Conservation (phyloP, 2,888 invertebrate species). For the Harmothoe impar region DNA sequence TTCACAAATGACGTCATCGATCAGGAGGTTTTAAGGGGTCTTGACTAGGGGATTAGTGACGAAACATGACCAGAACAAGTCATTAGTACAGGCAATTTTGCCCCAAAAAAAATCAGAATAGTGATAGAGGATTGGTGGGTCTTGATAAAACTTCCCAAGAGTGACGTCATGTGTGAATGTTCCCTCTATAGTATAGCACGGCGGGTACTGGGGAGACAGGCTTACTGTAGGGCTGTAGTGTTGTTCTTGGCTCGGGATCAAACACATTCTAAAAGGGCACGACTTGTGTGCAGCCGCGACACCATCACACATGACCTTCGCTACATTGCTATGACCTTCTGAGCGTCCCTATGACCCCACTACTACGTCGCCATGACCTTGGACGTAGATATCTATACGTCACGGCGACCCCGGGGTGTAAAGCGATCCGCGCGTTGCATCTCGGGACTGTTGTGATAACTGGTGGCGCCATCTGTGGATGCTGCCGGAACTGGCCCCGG, state of each 20-base stretch:
- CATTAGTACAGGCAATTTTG: too few relatives aligned
- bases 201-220: background rate
- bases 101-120: too few relatives aligned
- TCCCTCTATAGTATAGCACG: background rate
- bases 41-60: too few relatives aligned
- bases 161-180: background rate
- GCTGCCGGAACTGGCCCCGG: slow-evolving; percentile 17
- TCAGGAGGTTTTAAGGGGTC: too few relatives aligned
- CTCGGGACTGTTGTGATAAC: slow-evolving; percentile 33
- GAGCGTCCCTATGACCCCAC: too few relatives aligned
- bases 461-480: slow-evolving; percentile 20
- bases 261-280: slow-evolving; percentile 23
- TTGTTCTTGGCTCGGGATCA: slow-evolving; percentile 12
- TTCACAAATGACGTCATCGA: too few relatives aligned
- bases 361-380: too few relatives aligned
- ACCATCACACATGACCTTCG: slow-evolving; percentile 4
- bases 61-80: too few relatives aligned
- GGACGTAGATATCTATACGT: background rate
- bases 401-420: background rate
- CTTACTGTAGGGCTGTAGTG: too few relatives aligned
- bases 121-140: too few relatives aligned
- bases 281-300: slow-evolving; percentile 35
- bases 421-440: slow-evolving; percentile 17
- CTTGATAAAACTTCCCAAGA: too few relatives aligned
- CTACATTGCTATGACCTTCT: background rate